Base-by-base conservation (phyloP, 2,797 vertebrate species). In the Chiroxiphia lanceolata region DNA sequence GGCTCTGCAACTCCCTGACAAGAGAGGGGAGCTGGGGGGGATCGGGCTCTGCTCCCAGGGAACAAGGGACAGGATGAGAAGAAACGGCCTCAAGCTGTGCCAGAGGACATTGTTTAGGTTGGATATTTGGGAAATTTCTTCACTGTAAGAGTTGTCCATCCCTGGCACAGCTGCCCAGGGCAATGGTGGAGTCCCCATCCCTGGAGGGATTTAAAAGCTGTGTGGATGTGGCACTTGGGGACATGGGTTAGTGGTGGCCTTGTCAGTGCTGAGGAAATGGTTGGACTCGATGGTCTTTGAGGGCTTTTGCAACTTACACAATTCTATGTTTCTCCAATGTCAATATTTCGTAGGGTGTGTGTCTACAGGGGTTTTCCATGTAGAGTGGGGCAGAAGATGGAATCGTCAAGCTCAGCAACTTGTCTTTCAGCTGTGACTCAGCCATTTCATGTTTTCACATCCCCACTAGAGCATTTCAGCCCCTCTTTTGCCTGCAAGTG, bases 1-100 rank as follows among this genome's bases (percentile, higher is more conserved):
- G 45, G 22, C 45, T 23, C 22, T 23, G 21, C 21, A 22, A 47
- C 11, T 47, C 21, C 45, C 68, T 63, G 68, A 1, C 21, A 67
- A 53, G 53, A 86, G 72, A 16, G 40, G 56, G 5, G 33, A 69
- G n/a, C 2, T 15, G 1, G 19, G 38, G n/a, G 47, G 18, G 4
- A 7, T 47, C 0, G 0, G 40, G 51, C 27, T 71, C 4, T 80
- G 45, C 27, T 36, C 4, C 25, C 59, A n/a, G 27, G 60, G 51
- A 72, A 44, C 36, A 51, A 38, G 38, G 18, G 15, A 51, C 40
- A 59, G 51, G 44, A 51, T 1, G 8, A 63, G 36, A 50, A 18
- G 34, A 10, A 70, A 40, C 0, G 0, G 11, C n/a, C 11, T 38
- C 26, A 31, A 5, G 20, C 0, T 67, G 26, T 0, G 0, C 1